Evolutionary conservation across 2,888 invertebrate species (phyloP).

Genomic region (Scaptodrosophila latifasciaeformis): DNA sequence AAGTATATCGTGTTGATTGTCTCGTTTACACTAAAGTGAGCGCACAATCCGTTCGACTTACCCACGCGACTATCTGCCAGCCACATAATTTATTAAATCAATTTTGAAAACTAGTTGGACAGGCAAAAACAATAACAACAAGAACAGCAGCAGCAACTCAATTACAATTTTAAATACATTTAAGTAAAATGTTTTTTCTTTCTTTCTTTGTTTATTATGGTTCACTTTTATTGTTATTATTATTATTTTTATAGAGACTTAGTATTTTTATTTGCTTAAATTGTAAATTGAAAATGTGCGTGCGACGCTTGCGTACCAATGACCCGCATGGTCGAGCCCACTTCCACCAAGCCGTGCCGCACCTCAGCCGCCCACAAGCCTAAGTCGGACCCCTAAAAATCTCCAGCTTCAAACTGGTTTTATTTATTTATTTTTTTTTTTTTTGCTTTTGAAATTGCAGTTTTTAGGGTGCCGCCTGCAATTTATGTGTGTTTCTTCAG

Average conservation of each 20-base stretch:
- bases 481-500: neutral
- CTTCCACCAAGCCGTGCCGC: constrained; percentile 5
- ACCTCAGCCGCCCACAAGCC: neutral
- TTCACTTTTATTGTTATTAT: neutral
- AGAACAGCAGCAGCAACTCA: constrained; percentile 20
- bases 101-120: constrained; percentile 28
- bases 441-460: neutral
- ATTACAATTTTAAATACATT: neutral
- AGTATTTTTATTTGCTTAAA: constrained; percentile 53
- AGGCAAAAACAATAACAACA: neutral
- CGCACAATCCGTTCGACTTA: no score
- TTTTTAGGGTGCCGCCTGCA: constrained; percentile 12
- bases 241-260: constrained; percentile 31
- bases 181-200: neutral
- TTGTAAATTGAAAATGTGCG: constrained; percentile 54
- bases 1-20: constrained; percentile 47
- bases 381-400: neutral
- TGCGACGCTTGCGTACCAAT: constrained; percentile 66
- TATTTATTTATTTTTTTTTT: neutral
- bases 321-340: constrained; percentile 54
- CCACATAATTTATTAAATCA: constrained; percentile 57
- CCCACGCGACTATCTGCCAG: no score
- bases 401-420: constrained; percentile 24
- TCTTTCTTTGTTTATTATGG: constrained; percentile 1
- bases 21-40: constrained; percentile 59